A percentile compares a stretch with the other conserved stretches of the same genome.
Conservation (phyloP, 1,140 invertebrate genomes). For the Paralvinella palmiformis region DNA sequence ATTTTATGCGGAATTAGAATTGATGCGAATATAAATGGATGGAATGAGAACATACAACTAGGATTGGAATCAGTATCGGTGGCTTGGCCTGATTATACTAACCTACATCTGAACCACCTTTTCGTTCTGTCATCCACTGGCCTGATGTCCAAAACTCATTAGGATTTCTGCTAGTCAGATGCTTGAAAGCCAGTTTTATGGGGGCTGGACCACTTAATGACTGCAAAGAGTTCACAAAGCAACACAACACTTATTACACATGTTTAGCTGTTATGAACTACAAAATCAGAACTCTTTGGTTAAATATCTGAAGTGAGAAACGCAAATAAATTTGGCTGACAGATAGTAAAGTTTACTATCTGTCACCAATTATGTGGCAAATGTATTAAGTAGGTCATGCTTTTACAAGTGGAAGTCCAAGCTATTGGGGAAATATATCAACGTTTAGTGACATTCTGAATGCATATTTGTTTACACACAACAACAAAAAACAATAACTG, state of each 20-base stretch:
- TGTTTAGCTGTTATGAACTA: neutral
- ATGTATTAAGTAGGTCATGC: too few relatives aligned
- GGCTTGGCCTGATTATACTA: too few relatives aligned
- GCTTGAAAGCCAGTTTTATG: constrained; percentile 42
- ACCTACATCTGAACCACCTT: constrained; percentile 61
- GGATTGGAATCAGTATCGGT: too few relatives aligned
- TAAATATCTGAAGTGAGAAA: neutral
- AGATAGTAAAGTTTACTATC: neutral
- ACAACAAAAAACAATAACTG: neutral
- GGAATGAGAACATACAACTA: too few relatives aligned
- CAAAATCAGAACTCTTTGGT: neutral
- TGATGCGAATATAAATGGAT: too few relatives aligned
- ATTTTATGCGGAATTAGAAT: too few relatives aligned
- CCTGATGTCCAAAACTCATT: constrained; percentile 59
- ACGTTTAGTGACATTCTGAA: too few relatives aligned
- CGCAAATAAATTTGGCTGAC: neutral
- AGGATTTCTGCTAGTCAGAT: constrained; percentile 52
- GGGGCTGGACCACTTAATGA: neutral
- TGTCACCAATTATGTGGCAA: neutral
- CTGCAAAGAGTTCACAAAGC: neutral
- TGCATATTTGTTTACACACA: too few relatives aligned
- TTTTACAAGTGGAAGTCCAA: too few relatives aligned
- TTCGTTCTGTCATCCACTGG: constrained; percentile 62
- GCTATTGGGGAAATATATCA: too few relatives aligned
- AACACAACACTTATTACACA: neutral